A percentile compares a stretch with the other conserved stretches of the same genome.
Conservation (phyloP, 2,113 vertebrate species). For the Bucco capensis region DNA sequence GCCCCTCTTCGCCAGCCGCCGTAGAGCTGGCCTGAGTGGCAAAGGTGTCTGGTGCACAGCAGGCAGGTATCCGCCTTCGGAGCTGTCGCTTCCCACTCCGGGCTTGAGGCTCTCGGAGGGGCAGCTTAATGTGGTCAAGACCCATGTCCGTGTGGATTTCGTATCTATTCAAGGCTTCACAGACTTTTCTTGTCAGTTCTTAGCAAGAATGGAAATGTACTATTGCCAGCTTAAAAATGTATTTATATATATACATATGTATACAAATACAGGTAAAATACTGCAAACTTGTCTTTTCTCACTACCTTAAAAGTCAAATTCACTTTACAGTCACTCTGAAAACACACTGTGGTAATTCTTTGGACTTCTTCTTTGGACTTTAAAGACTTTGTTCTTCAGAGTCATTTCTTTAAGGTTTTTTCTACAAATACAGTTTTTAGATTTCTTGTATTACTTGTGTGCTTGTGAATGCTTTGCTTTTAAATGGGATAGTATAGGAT, state of each 20-base stretch:
- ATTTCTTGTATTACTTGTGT: neutral
- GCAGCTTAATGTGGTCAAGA: rapidly evolving
- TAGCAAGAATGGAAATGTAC: neutral
- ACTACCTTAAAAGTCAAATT: neutral
- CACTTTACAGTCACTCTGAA: neutral
- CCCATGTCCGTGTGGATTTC: neutral
- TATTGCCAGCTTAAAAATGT: neutral
- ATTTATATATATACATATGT: rapidly evolving
- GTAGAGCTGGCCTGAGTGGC: neutral
- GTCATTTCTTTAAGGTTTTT: neutral
- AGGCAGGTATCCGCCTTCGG: neutral
- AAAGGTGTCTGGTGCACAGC: rapidly evolving
- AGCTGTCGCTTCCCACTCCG: rapidly evolving
- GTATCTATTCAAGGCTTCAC: rapidly evolving
- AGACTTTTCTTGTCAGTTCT: too few relatives aligned
- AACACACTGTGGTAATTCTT: neutral
- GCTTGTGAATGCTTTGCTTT: neutral
- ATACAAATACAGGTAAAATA: rapidly evolving
- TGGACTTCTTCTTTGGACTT: neutral
- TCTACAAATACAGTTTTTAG: neutral
- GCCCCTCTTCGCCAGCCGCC: neutral
- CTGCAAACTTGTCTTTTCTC: neutral
- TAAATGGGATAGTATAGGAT: neutral
- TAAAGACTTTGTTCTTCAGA: neutral
- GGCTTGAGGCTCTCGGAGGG: rapidly evolving